Conservation (phyloP, 2,113 vertebrate genomes). For the Lates calcarifer region DNA sequence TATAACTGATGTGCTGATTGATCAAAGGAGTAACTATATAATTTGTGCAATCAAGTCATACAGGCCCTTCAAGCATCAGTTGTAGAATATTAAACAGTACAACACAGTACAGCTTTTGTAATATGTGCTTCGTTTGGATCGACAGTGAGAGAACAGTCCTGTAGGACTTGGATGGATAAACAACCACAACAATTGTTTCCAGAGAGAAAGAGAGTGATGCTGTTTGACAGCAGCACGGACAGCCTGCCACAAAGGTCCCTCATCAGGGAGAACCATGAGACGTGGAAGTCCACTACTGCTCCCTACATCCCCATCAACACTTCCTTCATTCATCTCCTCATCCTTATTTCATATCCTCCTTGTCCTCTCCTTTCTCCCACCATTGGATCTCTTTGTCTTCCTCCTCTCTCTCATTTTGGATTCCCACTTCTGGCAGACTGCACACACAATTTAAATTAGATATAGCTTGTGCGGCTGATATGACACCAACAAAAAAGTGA, state of each 20-base stretch:
- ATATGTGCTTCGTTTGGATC: background rate
- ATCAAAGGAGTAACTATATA: no score
- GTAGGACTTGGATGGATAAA: conserved; percentile 48
- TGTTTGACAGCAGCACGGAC: conserved; percentile 62
- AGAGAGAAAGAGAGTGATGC: conserved; percentile 35
- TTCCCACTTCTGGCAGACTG: conserved; percentile 12
- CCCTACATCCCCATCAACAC: conserved; percentile 27
- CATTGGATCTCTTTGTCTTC: background rate
- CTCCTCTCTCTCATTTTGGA: conserved; percentile 9
- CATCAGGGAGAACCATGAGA: conserved; percentile 30
- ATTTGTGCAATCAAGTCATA: no score
- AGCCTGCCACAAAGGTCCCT: conserved; percentile 39
- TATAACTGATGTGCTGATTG: no score
- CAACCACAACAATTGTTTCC: conserved; percentile 40
- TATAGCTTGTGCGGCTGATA: conserved; percentile 31
- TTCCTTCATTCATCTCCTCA: conserved; percentile 11
- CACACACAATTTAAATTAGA: conserved; percentile 51
- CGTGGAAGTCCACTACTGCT: conserved; percentile 44
- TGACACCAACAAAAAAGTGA: conserved; percentile 28
- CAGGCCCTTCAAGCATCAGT: background rate
- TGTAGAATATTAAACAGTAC: background rate
- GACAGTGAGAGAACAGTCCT: conserved; percentile 11
- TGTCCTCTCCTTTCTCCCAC: background rate
- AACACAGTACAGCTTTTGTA: conserved; percentile 3
- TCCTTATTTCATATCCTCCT: conserved; percentile 20